These are phyloP conservation scores for Sebastiscus albofasciatus DNA, from an alignment of 2,797 vertebrate species.

Conservation along the genomic window DNA sequence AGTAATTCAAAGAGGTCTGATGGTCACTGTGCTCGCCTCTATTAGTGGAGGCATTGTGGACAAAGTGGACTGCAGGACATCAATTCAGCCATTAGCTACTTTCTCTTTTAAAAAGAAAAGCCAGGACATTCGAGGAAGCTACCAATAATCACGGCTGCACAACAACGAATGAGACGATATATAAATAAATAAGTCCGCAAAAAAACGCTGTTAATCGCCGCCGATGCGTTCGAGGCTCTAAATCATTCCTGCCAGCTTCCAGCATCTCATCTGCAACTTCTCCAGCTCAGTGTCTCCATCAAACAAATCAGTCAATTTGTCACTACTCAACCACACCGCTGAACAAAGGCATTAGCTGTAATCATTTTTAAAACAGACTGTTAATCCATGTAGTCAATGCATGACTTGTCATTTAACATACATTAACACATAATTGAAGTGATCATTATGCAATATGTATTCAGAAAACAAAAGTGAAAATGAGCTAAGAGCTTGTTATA, in stretches of 20 bases:
- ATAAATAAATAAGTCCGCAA: background rate
- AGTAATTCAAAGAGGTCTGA: background rate
- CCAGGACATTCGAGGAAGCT: background rate
- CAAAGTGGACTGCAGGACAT: background rate
- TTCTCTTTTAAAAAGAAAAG: background rate
- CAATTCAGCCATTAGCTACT: background rate
- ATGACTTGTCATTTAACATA: slow-evolving; percentile 26
- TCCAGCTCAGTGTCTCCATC: slow-evolving; percentile 24
- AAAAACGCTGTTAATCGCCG: background rate
- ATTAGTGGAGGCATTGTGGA: background rate
- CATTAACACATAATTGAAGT: slow-evolving; percentile 31
- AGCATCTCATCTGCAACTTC: slow-evolving; percentile 48
- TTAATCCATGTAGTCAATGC: slow-evolving; percentile 27
- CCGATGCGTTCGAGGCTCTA: slow-evolving; percentile 2
- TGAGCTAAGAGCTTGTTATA: slow-evolving; percentile 3
- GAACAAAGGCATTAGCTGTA: slow-evolving; percentile 32
- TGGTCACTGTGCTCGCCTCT: background rate
- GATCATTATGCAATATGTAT: slow-evolving; percentile 39
- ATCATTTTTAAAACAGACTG: slow-evolving; percentile 20
- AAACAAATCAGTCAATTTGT: slow-evolving; percentile 45
- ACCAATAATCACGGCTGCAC: background rate
- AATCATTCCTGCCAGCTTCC: slow-evolving; percentile 23
- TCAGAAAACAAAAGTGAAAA: slow-evolving; percentile 38
- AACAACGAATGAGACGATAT: background rate
- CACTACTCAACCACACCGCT: slow-evolving; percentile 34